phyloP scores from a whole-genome alignment of 2,113 vertebrate species.

The Podocnemis expansa region DNA sequence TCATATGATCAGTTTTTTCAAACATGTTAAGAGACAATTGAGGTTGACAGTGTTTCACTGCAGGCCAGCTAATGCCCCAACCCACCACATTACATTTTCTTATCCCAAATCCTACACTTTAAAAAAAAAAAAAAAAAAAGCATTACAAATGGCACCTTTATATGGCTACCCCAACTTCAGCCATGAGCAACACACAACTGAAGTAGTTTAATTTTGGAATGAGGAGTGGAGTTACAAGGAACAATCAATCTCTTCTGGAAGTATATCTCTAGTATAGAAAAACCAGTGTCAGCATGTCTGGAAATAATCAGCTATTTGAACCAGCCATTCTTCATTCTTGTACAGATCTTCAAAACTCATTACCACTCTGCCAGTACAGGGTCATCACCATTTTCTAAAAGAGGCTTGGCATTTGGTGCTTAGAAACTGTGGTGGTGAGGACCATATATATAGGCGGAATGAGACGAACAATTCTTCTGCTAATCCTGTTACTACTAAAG shows the following conservation, averaged over 20 bases:
- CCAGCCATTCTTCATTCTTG: background rate
- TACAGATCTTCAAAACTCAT: background rate
- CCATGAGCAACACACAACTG: background rate
- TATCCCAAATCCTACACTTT: background rate
- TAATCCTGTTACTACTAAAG: background rate
- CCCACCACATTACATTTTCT: background rate
- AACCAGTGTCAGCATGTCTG: background rate
- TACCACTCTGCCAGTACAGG: background rate
- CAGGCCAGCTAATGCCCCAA: background rate
- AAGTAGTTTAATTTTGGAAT: background rate
- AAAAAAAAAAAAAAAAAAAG: background rate
- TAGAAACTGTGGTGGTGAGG: background rate
- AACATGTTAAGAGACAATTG: background rate
- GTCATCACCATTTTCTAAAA: background rate
- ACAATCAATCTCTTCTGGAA: background rate
- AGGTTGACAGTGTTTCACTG: background rate
- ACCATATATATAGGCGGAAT: background rate
- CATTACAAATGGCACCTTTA: background rate
- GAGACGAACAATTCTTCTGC: accelerated
- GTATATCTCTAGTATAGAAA: background rate
- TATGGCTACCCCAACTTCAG: background rate
- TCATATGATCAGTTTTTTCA: background rate
- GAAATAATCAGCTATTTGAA: background rate
- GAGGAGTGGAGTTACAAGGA: background rate
- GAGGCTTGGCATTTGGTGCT: background rate